Conservation (phyloP, 2,113 vertebrate species). For the Stegastes partitus region DNA sequence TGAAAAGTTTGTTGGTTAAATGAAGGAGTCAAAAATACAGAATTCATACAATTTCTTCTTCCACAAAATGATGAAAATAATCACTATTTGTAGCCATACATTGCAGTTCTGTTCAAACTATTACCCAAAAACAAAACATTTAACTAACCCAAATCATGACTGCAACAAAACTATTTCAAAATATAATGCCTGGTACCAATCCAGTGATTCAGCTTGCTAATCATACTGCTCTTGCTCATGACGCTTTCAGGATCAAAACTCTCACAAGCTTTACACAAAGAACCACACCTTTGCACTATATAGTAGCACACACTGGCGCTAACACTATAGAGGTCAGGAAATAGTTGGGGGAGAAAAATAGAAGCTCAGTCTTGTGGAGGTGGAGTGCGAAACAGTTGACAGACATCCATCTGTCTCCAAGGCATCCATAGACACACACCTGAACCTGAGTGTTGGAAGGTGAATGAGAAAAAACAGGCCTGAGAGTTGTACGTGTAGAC, state of each 20-base stretch:
- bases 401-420: conserved; percentile 31
- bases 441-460: conserved; percentile 16
- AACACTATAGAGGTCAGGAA: conserved; percentile 1
- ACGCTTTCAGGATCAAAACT: not conserved
- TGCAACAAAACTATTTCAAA: not conserved
- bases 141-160: not conserved
- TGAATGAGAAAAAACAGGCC: conserved; percentile 19
- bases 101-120: not conserved
- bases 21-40: too few relatives aligned
- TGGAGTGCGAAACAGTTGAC: not conserved
- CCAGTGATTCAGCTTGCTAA: not conserved
- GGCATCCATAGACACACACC: conserved; percentile 13
- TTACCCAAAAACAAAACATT: not conserved
- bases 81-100: not conserved
- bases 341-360: not conserved
- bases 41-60: too few relatives aligned
- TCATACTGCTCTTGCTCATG: too few relatives aligned
- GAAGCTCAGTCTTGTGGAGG: conserved; percentile 14
- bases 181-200: not conserved
- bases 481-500: conserved; percentile 10
- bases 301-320: not conserved
- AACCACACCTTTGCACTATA: not conserved
- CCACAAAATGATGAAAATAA: too few relatives aligned
- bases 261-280: not conserved
- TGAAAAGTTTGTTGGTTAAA: too few relatives aligned